Evolutionary conservation across 2,888 invertebrate genomes (phyloP), one percentile per base, ranked within the genome.

Genomic region (Phyllotreta cruciferae): DNA sequence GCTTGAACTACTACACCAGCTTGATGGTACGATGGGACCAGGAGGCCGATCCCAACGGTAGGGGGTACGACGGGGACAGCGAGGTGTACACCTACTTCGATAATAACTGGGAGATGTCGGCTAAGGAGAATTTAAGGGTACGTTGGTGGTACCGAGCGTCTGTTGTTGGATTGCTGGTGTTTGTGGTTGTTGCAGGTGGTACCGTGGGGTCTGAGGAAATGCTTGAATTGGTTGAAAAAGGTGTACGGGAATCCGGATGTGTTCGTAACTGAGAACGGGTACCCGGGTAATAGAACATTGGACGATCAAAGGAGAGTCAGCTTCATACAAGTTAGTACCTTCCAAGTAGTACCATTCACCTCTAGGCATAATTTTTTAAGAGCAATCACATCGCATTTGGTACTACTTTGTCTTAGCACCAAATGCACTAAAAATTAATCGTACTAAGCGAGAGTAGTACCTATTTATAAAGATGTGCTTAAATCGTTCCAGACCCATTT

Each of bases 261-360:
- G 5, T 82, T 82, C 50, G 74, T 87, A 1, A 84, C 84, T 0
- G 88, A 85, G 72, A 87, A 86, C 62, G 87, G 87, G 0, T 83
- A 82, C 78, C 81, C 85, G 0, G 83, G 83, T 37, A 44, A 45
- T 35, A 62, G 39, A 66, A 0, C 10, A 8, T 35, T 67, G 1
- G 35, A 62, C 0, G 71, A 70, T 52, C 49, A 60, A 7, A n/a
- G 42, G 9, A 62, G 70, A 35, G 66, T 71, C 6, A 35, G 60
- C 24, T 72, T 60, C 34, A 53, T 58, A 6, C 47, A 52, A 44
- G 71, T 71, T 62, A 47, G 47, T 45, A 3, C 8, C 14, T 45
- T 4, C 50, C 3, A 53, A 3, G 8, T 14, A 9, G 6, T 11
- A 11, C 35, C 9, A 2, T n/a, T 50, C 35, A 11, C n/a, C 36